Conservation (phyloP, 2,113 vertebrate genomes). For the Cephalopterus ornatus region DNA sequence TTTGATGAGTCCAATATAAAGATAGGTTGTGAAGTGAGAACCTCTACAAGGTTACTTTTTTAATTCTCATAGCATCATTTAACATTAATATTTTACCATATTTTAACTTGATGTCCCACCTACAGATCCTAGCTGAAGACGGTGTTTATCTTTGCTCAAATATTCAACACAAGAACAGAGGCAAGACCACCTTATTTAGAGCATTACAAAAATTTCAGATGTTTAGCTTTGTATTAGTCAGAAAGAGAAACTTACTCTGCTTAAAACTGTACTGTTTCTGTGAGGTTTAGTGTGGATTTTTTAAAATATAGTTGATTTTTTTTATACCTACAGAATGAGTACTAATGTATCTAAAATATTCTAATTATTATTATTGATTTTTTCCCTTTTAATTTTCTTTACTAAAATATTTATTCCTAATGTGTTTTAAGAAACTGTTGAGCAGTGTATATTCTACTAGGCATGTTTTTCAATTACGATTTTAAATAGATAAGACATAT, state of each 20-base stretch:
- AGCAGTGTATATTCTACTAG: neutral
- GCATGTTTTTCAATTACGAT: neutral
- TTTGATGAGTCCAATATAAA: neutral
- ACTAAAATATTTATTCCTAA: neutral
- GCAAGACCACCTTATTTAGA: neutral
- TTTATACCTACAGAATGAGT: neutral
- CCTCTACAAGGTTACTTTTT: neutral
- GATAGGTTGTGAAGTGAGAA: neutral
- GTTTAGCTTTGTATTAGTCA: neutral
- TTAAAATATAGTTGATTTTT: neutral
- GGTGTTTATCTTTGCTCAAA: neutral
- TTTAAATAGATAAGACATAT: neutral
- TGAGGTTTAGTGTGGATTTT: neutral
- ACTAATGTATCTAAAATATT: neutral
- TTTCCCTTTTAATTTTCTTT: neutral
- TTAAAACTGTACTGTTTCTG: neutral
- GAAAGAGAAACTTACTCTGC: neutral
- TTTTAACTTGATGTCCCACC: neutral
- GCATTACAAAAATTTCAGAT: neutral
- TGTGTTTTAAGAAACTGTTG: neutral
- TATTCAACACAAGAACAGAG: neutral
- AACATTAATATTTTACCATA: neutral
- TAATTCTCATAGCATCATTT: neutral
- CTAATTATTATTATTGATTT: neutral
- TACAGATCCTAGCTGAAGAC: neutral